Evolutionary conservation across 2,113 vertebrate species (phyloP), one percentile per base, ranked within the genome.

Genomic region (Grammomys surdaster): DNA sequence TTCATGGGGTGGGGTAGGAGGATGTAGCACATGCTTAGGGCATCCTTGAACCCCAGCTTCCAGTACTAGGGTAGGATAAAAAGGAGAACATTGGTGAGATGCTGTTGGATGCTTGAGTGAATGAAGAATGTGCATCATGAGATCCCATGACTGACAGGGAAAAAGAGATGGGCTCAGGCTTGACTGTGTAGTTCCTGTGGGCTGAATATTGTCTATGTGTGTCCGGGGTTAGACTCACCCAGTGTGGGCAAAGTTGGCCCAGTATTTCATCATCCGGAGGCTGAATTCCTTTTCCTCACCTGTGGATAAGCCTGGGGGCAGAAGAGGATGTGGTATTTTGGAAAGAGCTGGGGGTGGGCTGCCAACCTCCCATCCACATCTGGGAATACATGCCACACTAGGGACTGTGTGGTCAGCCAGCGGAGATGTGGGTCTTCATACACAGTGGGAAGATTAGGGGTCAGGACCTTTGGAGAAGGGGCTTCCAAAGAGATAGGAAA

Each of bases 191-290:
- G 63, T 70, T 86, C 67, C 67, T 82, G 5, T 84, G 70, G 46
- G 36, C 60, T 60, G 51, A 60, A 46, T 4, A 9, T 28, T 88
- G 60, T 46, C 51, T 36, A 54, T 69, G 31, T 31, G 9, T 40
- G 67, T 63, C 43, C n/a, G 70, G 48, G 65, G 67, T 13, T 54
- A 91, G 33, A 96, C 98, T 99, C 96, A 99, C 99, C 99, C 98
- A 46, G 94, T 98, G 19, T 97, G 98, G 58, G 97, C 98, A 97
- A 99, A 99, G 88, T 98, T 99, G 80, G 96, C 98, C 99, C 99
- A 99, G 96, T 99, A 99, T 82, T 97, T 94, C 99, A 99, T 99
- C 93, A 98, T 97, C 7, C n/a, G 97, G 95, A 97, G 97, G 84
- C 98, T 99, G 17, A 99, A 93, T 0, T 77, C 36, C 24, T 98